These are phyloP conservation scores for Watsonalla binaria DNA, from an alignment of 2,888 invertebrate species.

Conservation along the genomic window DNA sequence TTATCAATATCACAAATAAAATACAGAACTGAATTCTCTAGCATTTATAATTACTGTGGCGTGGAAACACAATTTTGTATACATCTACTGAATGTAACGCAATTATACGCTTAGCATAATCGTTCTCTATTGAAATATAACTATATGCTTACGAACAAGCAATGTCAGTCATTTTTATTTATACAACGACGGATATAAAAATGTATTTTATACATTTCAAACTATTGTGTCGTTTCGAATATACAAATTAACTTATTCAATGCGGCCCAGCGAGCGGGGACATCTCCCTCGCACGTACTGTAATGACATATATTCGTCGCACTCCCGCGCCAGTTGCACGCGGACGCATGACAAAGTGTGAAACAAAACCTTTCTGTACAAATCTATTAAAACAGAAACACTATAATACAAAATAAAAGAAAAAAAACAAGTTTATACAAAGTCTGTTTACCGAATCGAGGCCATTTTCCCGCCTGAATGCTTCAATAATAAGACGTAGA, in stretches of 20 bases:
- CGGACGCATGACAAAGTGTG: conserved; percentile 38
- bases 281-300: conserved; percentile 3
- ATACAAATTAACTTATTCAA: conserved; percentile 45
- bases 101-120: conserved; percentile 24
- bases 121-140: conserved; percentile 21
- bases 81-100: conserved; percentile 23
- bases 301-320: conserved; percentile 1
- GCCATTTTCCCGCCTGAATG: not conserved
- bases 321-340: conserved; percentile 8
- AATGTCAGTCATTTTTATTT: conserved; percentile 34
- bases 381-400: conserved; percentile 55
- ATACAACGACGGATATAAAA: conserved; percentile 14
- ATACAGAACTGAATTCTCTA: conserved; percentile 48
- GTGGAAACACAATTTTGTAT: conserved; percentile 17
- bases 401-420: conserved; percentile 59
- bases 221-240: conserved; percentile 37
- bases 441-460: conserved; percentile 14
- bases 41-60: conserved; percentile 19
- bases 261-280: conserved; percentile 16
- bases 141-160: conserved; percentile 22
- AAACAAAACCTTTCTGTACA: conserved; percentile 65
- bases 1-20: conserved; percentile 75
- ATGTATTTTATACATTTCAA: conserved; percentile 48
- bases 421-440: conserved; percentile 50
- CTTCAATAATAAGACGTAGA: conserved; percentile 8